Evolutionary conservation across 2,113 vertebrate species (phyloP), one percentile per base, ranked within the genome.

Genomic region (Zosterops pallidus): DNA sequence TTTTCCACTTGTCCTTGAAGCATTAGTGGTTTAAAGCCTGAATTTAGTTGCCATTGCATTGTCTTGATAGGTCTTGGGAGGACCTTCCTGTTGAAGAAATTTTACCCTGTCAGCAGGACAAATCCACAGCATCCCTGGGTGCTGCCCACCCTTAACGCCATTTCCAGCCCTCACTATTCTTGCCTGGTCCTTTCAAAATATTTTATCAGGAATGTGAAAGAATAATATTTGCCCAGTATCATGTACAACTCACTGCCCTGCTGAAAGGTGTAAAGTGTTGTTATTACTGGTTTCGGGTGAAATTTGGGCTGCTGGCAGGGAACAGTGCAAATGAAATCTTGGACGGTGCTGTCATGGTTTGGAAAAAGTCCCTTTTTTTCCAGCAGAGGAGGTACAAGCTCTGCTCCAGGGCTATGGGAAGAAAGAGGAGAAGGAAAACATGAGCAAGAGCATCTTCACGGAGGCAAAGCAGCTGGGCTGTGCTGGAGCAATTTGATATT

Each of bases 391-490:
- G 11, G 39, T 47, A 9, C 49, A 76, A 79, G 28, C 33, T 62
- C 55, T 83, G 74, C 65, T 94, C 56, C 49, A 68, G 44, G 47
- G 50, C 47, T 63, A 3, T 2, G 46, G 62, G 42, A 49, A 59
- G 59, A 37, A 35, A 74, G 37, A 39, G 55, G 20, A 65, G 35
- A 41, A 53, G 52, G 79, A 62, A 83, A 88, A 44, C 12, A 11
- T 9, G 9, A 89, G 28, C 12, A 11, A 8, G 9, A 89, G 25
- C 29, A 46, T 86, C 78, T 21, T 78, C 37, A 26, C 0, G 0
- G 79, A 41, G 84, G 69, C 24, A 8, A 44, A 23, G 37, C 23
- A 47, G 75, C 74, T 19, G 13, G 44, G 63, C 91, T 44, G 37
- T 56, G 63, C 75, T 56, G 62, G 12, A 76, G 46, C 91, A 56